phyloP scores from a whole-genome alignment of 2,113 vertebrate species.

The Morone saxatilis region DNA sequence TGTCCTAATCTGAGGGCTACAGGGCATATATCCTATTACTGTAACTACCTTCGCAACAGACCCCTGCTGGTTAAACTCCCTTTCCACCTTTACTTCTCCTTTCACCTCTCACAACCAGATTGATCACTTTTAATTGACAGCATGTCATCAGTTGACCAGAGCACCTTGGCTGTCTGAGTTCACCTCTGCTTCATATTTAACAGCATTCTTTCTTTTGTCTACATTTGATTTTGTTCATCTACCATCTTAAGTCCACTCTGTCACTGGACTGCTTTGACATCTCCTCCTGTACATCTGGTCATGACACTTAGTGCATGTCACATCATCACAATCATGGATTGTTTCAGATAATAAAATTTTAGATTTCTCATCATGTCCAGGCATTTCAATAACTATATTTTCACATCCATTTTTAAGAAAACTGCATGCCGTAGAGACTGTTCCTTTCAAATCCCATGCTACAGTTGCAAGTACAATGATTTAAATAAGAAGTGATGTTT shows the following conservation, averaged over 20 bases:
- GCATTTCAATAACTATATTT: conserved; percentile 11
- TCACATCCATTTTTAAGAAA: conserved; percentile 9
- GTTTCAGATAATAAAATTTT: conserved; percentile 6
- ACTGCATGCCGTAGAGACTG: conserved; percentile 33
- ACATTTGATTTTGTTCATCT: conserved; percentile 24
- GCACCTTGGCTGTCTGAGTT: conserved; percentile 56
- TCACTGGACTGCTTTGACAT: conserved; percentile 38
- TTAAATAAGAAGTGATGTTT: conserved; percentile 38
- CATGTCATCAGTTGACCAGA: conserved; percentile 69
- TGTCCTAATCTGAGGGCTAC: conserved; percentile 43
- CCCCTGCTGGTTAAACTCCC: conserved; percentile 42
- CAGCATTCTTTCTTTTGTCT: conserved; percentile 42
- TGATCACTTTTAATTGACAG: conserved; percentile 76
- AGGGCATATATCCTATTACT: conserved; percentile 33
- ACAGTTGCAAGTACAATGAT: conserved; percentile 46
- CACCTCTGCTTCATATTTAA: conserved; percentile 60
- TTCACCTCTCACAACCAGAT: conserved; percentile 57
- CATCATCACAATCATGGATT: neutral
- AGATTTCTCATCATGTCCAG: conserved; percentile 11
- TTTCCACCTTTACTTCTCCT: conserved; percentile 47
- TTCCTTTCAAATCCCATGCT: conserved; percentile 45
- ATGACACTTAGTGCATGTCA: conserved; percentile 31
- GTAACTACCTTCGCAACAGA: conserved; percentile 40
- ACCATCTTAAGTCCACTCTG: conserved; percentile 14
- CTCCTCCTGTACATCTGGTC: conserved; percentile 15